Base-by-base conservation (phyloP, 2,113 vertebrate species). In the Panurus biarmicus region DNA sequence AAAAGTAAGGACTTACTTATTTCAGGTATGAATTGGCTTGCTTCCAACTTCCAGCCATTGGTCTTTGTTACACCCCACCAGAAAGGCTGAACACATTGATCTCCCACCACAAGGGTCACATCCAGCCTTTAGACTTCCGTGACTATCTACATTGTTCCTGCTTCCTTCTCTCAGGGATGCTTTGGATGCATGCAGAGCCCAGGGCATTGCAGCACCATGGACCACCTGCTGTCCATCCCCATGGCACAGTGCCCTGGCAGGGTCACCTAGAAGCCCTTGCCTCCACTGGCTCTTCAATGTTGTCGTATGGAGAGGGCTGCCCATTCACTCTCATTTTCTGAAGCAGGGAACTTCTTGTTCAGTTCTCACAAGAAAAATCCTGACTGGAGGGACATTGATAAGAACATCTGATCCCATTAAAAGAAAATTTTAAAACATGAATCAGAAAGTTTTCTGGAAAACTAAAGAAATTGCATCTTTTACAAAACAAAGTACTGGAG, bases 231-330 rank as follows among this genome's bases (percentile, higher is more conserved):
- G 25, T 42, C 47, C 31, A 28, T 44, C 26, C 29, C 36, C 21
- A 3, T 11, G 48, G 26, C 64, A 74, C 12, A 3, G 12, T 47
- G 26, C 26, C 36, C 21, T 78, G 83, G 15, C 45, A 66, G 51
- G 14, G 47, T 12, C 47, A 71, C 47, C 35, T 66, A 36, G 13
- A 31, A 62, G 33, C 4, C 35, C 15, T 83, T 56, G 36, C 45
- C 54, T 44, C 2, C 4, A 7, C 8, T 31, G 38, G 42, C 33
- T 20, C 25, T 42, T n/a, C 56, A 72, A 0, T 2, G 1, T 2
- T 61, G 9, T 19, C 69, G 10, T 35, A 19, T 9, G 5, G 38
- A 78, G 19, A 22, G 4, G 7, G 66, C 3, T 3, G 2, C 14
- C 10, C 57, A 62, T 12, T 53, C 42, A 29, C 42, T 57, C 9